Base-by-base conservation (phyloP, 2,797 vertebrate species). In the Sciurus vulgaris region DNA sequence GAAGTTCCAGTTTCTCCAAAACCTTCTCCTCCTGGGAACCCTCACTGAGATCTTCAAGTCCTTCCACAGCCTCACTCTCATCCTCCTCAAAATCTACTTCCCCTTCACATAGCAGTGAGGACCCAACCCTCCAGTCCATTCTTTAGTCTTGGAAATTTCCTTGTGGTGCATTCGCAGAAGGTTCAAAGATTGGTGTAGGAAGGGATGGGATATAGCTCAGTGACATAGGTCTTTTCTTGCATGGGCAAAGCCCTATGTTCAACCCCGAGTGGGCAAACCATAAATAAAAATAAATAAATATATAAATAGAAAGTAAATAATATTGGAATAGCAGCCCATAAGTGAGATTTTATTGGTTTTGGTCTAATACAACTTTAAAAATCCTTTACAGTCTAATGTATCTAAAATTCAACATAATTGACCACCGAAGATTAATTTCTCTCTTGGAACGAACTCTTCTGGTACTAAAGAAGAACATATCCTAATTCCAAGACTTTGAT, bases 111-210 rank as follows among this genome's bases (percentile, higher is more conserved):
- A 92, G 59, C 47, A 95, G n/a, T 33, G 70, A 82, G 77, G 49
- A 65, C 49, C 30, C 74, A 63, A 67, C 61, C 63, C 56, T 63
- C 76, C 4, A 86, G 51, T 63, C 65, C 35, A 56, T 63, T 89
- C 81, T 91, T 93, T 78, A 79, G 59, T 74, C 61, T 94, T 91
- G 74, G 56, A 88, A 65, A 78, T 93, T 77, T 54, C 30, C 41
- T 63, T 76, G 73, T 26, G n/a, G 38, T 24, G 44, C 56, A 73
- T 92, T 49, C 51, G 22, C 5, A 4, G 61, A 82, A 22, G 49
- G 13, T 88, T 96, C 79, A 91, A 56, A 69, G n/a, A 59, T 17
- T 81, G 54, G 28, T 59, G 56, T 59, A 11, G 56, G 24, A 26
- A 59, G 24, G 56, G 1, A 22, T 59, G 24, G 56, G 24, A 59